These are phyloP conservation scores for Dendrocincla fuliginosa DNA, from an alignment of 2,797 vertebrate species.

Conservation along the genomic window DNA sequence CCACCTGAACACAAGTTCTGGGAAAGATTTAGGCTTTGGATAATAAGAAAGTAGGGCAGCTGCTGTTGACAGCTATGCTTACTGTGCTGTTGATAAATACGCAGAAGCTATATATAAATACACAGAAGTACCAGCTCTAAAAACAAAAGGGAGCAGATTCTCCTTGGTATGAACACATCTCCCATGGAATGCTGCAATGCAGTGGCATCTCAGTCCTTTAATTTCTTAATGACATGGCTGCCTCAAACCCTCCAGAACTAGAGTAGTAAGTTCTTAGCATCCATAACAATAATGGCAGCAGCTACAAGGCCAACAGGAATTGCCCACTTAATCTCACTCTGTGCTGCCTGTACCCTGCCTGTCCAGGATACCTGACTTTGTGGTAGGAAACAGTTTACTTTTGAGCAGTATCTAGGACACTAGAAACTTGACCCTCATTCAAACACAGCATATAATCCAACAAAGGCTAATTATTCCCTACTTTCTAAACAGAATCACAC, in stretches of 20 bases:
- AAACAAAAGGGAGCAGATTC: neutral
- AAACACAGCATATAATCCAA: neutral
- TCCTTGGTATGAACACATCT: neutral
- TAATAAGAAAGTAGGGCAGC: neutral
- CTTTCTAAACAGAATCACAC: neutral
- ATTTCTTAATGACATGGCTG: neutral
- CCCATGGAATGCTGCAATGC: neutral
- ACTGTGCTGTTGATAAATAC: neutral
- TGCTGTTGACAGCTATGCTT: neutral
- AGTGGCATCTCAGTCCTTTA: neutral
- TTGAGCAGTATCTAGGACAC: neutral
- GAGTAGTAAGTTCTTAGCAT: neutral
- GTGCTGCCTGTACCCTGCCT: neutral
- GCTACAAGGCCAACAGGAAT: neutral
- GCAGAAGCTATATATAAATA: neutral
- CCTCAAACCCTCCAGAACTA: neutral
- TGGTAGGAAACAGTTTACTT: neutral
- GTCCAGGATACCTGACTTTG: fast-evolving
- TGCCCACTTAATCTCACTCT: neutral
- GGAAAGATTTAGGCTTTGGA: neutral
- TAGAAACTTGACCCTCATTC: neutral
- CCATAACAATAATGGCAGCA: neutral
- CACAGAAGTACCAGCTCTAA: neutral
- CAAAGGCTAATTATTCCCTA: constrained; percentile 23
- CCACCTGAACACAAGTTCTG: neutral